Evolutionary conservation across 1,140 invertebrate genomes (phyloP), one percentile per base, ranked within the genome.

Genomic region (Brachionus plicatilis): DNA sequence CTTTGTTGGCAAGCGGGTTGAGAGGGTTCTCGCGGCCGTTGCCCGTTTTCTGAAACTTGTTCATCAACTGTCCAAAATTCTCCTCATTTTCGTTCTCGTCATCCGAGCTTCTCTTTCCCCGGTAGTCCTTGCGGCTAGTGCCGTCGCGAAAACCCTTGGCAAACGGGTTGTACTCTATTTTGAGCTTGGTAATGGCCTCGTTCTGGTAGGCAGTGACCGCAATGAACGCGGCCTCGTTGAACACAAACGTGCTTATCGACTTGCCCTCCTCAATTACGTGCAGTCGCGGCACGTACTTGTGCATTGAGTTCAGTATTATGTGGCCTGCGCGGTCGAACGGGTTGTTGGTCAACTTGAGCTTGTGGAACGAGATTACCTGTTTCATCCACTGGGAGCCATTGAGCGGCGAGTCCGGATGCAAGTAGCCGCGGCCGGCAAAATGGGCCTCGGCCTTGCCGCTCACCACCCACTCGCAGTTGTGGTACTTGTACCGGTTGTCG

Each of bases 211-310:
- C 89, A 7, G 90, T 90, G 3, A 90, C 90, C 4, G 96, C 97
- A 87, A 98, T 98, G 91, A 98, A 99, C 91, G 97, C 94, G 12
- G 96, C 98, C 90, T 99, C 97, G 91, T 97, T 96, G 92, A 99
- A 99, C 86, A 98, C 95, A 90, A 97, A 98, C 91, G 97, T 97
- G 78, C 95, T 95, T 87, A 99, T 92, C 91, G 97, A 96, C 66
- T 96, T 92, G 88, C 98, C 96, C 90, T 99, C 96, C 87, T 96
- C 91, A 86, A 99, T 96, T 88, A 99, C 93, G 91, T 99, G 97
- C 92, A 99, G 97, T 90, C 97, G 93, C 84, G 97, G 97, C 92
- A 99, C 97, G 92, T 99, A 99, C 91, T 99, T 99, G 93, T 99
- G 97, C 97, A 99, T 99, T 86, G 97, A 99, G 91, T 98, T 98